Evolutionary conservation across 2,888 invertebrate genomes (phyloP).

Genomic region (Xestia ashworthii): DNA sequence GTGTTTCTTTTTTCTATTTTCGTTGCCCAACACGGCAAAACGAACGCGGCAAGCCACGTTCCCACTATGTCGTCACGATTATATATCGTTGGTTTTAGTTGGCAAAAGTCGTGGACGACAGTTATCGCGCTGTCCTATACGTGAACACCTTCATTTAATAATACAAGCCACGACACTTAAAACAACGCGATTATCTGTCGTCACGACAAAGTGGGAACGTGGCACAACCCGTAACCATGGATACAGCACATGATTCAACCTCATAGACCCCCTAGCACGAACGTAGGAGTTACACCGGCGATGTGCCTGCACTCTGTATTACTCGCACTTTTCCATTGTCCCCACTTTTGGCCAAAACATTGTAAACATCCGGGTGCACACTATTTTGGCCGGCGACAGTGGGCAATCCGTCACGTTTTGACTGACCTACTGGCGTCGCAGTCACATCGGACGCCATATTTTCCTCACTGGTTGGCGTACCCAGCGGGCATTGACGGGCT

Average conservation of each 20-base stretch:
- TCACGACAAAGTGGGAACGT: no score
- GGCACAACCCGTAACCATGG: neutral
- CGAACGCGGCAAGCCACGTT: no score
- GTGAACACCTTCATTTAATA: no score
- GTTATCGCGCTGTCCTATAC: no score
- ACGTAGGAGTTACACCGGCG: neutral
- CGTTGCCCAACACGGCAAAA: neutral
- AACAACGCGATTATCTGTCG: no score
- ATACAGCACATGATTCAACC: neutral
- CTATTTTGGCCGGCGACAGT: conserved; percentile 40
- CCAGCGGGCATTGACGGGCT: conserved; percentile 44
- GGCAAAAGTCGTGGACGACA: no score
- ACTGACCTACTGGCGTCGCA: conserved; percentile 48
- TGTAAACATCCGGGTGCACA: conserved; percentile 1
- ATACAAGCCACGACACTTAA: no score
- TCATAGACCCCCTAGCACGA: neutral
- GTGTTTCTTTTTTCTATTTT: neutral
- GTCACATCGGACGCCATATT: conserved; percentile 60
- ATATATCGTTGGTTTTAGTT: no score
- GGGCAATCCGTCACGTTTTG: conserved; percentile 53
- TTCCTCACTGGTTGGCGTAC: conserved; percentile 55
- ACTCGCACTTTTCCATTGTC: neutral
- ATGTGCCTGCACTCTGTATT: neutral
- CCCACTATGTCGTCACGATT: neutral
- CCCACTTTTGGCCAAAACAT: neutral